Conservation (phyloP, 2,113 vertebrate species). For the Asarcornis scutulata region DNA sequence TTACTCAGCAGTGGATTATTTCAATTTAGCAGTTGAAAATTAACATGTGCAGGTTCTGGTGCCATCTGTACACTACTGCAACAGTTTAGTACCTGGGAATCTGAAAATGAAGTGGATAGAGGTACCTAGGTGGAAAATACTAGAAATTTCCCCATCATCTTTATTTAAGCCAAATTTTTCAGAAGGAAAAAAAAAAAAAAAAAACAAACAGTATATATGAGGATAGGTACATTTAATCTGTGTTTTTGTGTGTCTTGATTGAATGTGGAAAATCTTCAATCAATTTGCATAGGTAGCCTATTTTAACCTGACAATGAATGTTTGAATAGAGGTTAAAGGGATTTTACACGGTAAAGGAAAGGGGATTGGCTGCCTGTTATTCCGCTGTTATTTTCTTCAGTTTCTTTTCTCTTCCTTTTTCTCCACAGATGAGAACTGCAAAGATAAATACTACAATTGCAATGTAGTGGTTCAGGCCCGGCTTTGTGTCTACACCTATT, state of each 20-base stretch:
- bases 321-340: not conserved
- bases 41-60: not conserved
- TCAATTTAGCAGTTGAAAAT: not conserved
- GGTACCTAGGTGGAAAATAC: not conserved
- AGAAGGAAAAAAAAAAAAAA: not conserved
- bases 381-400: not conserved
- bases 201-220: not conserved
- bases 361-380: not conserved
- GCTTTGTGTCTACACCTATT: slow-evolving; percentile 95
- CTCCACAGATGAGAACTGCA: slow-evolving; percentile 89
- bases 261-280: not conserved
- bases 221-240: not conserved
- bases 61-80: not conserved
- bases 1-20: not conserved
- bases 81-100: not conserved
- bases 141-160: not conserved
- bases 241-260: not conserved
- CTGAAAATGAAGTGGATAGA: not conserved
- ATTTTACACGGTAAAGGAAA: not conserved
- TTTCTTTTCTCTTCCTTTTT: not conserved
- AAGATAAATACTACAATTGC: slow-evolving; percentile 95
- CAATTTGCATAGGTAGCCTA: not conserved
- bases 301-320: not conserved
- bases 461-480: slow-evolving; percentile 96
- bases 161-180: not conserved